Conservation (phyloP, 2,113 vertebrate species). For the Lepisosteus osseus region DNA sequence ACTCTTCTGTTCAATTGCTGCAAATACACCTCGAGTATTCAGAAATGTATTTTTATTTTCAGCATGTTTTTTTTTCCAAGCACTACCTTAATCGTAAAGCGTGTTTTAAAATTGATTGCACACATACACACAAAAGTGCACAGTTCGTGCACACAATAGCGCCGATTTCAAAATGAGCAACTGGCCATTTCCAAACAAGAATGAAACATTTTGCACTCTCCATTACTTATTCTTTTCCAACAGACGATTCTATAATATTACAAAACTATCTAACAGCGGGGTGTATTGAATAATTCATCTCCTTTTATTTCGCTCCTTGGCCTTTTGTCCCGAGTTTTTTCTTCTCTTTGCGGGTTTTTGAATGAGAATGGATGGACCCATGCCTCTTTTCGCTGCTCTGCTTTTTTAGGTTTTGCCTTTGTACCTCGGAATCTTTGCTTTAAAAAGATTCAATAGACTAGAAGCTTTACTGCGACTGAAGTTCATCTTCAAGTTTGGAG, state of each 20-base stretch:
- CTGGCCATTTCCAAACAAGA: constrained; percentile 52
- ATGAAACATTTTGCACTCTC: constrained; percentile 71
- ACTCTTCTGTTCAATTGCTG: not conserved
- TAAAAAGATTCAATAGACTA: constrained; percentile 68
- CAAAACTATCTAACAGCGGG: constrained; percentile 82
- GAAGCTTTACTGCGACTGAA: constrained; percentile 67
- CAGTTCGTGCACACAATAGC: constrained; percentile 44
- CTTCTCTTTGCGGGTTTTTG: constrained; percentile 62
- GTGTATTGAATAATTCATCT: constrained; percentile 77
- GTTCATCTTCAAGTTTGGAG: constrained; percentile 87
- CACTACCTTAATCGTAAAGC: not conserved
- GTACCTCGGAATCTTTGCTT: constrained; percentile 65
- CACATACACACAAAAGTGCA: constrained; percentile 16
- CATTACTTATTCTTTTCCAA: constrained; percentile 64
- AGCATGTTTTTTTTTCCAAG: no score
- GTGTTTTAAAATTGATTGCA: constrained; percentile 10
- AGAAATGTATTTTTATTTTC: not conserved
- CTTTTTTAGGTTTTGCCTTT: constrained; percentile 70
- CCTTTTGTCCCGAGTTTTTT: constrained; percentile 76
- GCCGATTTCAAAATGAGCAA: constrained; percentile 51
- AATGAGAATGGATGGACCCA: constrained; percentile 72
- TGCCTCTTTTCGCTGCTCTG: constrained; percentile 40
- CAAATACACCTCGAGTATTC: not conserved
- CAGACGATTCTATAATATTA: constrained; percentile 77
- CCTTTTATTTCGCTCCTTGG: constrained; percentile 69